Conservation (phyloP, 2,113 vertebrate species). For the Rana temporaria region DNA sequence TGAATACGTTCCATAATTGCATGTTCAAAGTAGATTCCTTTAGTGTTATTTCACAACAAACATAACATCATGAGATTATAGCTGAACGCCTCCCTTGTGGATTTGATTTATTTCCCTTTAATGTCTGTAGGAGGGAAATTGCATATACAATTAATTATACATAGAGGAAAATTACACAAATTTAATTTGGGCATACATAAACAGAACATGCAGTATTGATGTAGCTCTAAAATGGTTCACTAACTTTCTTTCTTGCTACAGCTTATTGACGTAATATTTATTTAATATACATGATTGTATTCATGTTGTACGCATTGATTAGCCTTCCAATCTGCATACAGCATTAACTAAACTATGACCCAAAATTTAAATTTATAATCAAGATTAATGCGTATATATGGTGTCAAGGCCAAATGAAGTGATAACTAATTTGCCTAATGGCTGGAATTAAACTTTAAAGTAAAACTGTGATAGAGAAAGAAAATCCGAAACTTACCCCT, state of each 20-base stretch:
- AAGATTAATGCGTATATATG: too few species aligned
- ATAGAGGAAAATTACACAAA: constrained; percentile 23
- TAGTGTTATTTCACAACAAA: not conserved
- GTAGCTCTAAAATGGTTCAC: not conserved
- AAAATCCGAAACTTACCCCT: too few species aligned
- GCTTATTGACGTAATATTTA: not conserved
- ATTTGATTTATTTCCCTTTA: constrained; percentile 31
- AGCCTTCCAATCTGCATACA: not conserved
- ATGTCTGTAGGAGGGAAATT: constrained; percentile 30
- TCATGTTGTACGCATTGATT: not conserved
- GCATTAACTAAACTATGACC: too few species aligned
- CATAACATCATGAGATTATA: constrained; percentile 25
- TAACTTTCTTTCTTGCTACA: not conserved
- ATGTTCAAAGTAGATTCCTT: constrained; percentile 12
- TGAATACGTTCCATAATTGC: not conserved
- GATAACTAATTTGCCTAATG: too few species aligned
- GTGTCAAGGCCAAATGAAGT: too few species aligned
- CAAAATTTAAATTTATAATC: too few species aligned
- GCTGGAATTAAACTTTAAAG: too few species aligned
- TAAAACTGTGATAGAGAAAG: too few species aligned
- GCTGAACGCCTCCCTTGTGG: constrained; percentile 1
- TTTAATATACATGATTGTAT: not conserved
- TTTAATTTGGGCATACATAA: constrained; percentile 23
- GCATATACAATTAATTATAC: constrained; percentile 34
- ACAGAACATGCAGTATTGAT: constrained; percentile 29